Conservation (phyloP, 1,140 invertebrate genomes). For the Saccostrea echinata region DNA sequence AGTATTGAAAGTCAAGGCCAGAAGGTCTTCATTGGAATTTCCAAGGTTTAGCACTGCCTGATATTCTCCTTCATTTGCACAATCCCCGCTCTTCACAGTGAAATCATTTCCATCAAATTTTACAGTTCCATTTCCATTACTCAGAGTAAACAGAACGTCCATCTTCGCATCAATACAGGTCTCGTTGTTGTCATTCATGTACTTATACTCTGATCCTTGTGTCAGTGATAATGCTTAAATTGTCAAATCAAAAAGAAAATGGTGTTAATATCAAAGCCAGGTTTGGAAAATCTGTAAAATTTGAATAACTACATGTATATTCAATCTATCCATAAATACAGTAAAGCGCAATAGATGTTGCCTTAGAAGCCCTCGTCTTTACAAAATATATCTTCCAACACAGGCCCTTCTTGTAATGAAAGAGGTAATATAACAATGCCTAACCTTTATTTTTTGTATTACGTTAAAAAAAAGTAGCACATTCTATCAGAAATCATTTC, state of each 20-base stretch:
- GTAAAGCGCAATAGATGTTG: too few species aligned
- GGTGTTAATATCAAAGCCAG: not conserved
- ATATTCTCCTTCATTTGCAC: not conserved
- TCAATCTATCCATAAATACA: too few species aligned
- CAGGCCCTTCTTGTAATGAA: too few species aligned
- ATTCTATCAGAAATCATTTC: too few species aligned
- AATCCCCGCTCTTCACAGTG: not conserved
- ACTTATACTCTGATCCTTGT: not conserved
- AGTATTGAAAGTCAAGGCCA: too few species aligned
- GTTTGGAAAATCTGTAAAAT: not conserved
- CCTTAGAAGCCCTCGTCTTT: too few species aligned
- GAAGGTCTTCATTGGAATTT: too few species aligned
- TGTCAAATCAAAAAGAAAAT: not conserved
- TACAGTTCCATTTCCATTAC: not conserved
- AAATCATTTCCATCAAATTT: not conserved
- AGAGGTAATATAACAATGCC: too few species aligned
- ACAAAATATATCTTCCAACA: too few species aligned
- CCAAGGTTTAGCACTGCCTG: not conserved
- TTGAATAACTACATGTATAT: too few species aligned
- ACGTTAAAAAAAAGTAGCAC: too few species aligned
- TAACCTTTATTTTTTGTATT: too few species aligned
- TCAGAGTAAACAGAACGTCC: not conserved
- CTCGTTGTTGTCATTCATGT: not conserved
- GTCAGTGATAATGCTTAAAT: not conserved
- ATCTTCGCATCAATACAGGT: not conserved